Evolutionary conservation across 1,140 invertebrate genomes (phyloP), one percentile per base, ranked within the genome.

Genomic region (Drosophila burlai): DNA sequence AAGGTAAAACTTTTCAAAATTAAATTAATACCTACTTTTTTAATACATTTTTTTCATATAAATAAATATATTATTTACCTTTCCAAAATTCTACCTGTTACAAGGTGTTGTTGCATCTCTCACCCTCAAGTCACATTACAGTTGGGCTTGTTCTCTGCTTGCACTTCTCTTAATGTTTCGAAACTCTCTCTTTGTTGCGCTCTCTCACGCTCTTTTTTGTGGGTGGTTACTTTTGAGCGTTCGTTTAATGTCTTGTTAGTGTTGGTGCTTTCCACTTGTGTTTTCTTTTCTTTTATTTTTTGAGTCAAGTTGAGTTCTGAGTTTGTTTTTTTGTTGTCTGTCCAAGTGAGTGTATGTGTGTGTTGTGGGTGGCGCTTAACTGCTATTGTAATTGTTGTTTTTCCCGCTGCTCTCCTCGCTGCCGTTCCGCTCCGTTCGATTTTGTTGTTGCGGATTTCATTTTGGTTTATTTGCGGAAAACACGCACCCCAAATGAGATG

Each of bases 361-460:
- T 29, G 46, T 84, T 85, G 83, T 85, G 83, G 83, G 83, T 76
- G 83, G 83, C 67, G 83, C 79, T 58, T 80, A 79, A 54, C 59
- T 64, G 62, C 21, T 71, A 11, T 62, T 61, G 31, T 67, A 50
- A 34, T 49, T 64, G 46, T 68, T 63, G 58, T 26, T 60, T 42
- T 24, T 52, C 38, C 29, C 43, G 8, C 45, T 52, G 36, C 38
- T 46, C 38, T 50, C 29, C 50, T 38, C 31, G 31, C 34, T 29
- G 24, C 18, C 26, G 49, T 52, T 78, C 49, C 63, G 63, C 71
- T 52, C 26, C 21, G 67, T 68, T 69, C 40, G 29, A 34, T 31
- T 54, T 69, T 69, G 67, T 67, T 69, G 63, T 55, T 69, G 67
- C 47, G 63, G 76, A 62, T 81, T 85, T 85, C 47, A 62, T 81